phyloP scores from a whole-genome alignment of 2,888 invertebrate species.

The Acleris holmiana region DNA sequence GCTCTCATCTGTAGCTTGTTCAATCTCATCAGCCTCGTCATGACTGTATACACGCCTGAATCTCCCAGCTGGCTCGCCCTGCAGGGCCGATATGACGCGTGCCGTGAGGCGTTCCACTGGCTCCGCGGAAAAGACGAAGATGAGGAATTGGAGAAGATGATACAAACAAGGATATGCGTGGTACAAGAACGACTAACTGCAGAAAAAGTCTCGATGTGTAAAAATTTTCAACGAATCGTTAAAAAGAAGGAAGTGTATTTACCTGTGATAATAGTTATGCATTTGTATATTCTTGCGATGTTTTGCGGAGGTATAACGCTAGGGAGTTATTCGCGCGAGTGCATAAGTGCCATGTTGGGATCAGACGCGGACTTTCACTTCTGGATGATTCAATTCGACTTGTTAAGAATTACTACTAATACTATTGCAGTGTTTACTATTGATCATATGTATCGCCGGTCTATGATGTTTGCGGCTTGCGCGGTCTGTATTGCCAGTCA shows the following conservation, averaged over 20 bases:
- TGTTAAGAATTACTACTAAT: constrained; percentile 76
- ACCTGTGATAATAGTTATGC: constrained; percentile 73
- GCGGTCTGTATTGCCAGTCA: constrained; percentile 75
- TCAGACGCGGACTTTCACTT: constrained; percentile 77
- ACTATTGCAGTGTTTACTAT: constrained; percentile 76
- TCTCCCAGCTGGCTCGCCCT: constrained; percentile 86
- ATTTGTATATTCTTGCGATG: constrained; percentile 82
- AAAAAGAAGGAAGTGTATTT: constrained; percentile 61
- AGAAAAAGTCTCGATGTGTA: constrained; percentile 50
- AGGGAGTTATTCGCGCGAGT: constrained; percentile 81
- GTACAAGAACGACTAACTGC: constrained; percentile 44
- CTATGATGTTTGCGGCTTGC: constrained; percentile 78
- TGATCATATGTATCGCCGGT: constrained; percentile 75
- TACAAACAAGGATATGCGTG: constrained; percentile 48
- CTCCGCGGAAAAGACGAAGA: constrained; percentile 79
- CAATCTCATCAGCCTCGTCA: constrained; percentile 60
- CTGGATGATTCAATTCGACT: constrained; percentile 82
- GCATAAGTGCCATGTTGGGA: constrained; percentile 73
- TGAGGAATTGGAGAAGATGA: constrained; percentile 68
- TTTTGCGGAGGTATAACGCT: constrained; percentile 84
- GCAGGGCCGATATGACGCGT: constrained; percentile 75
- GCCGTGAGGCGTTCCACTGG: constrained; percentile 81
- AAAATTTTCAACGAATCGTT: constrained; percentile 40
- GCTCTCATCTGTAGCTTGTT: constrained; percentile 62
- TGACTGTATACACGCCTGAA: constrained; percentile 69